A percentile compares a stretch with the other conserved stretches of the same genome.
Evolutionary conservation across 2,113 vertebrate genomes (phyloP).

Genomic region (Onychostruthus taczanowskii): DNA sequence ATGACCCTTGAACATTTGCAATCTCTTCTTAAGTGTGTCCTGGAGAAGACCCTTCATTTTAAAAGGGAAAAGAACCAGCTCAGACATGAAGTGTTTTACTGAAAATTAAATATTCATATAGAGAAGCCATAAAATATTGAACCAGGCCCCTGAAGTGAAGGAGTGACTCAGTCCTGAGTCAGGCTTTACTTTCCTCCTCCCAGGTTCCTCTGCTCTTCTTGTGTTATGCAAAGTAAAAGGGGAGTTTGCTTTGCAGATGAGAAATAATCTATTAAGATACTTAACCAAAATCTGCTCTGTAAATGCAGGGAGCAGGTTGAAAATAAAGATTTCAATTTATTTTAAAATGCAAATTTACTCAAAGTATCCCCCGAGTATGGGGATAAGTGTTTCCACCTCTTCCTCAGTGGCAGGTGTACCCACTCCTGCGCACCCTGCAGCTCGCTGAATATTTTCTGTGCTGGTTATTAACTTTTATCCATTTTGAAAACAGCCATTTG

Average conservation of each 20-base stretch:
- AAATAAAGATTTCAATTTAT: not conserved
- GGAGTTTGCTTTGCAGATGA: not conserved
- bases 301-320: not conserved
- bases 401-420: not conserved
- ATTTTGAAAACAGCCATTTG: not conserved
- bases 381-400: not conserved
- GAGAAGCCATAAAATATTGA: not conserved
- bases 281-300: not conserved
- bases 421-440: not conserved
- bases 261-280: not conserved
- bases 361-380: not conserved
- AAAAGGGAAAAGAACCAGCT: not conserved
- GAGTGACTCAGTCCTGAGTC: not conserved
- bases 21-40: not conserved
- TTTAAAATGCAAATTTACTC: not conserved
- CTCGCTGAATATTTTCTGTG: not conserved
- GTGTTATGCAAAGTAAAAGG: not conserved
- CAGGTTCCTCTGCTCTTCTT: not conserved
- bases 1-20: not conserved
- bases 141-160: not conserved
- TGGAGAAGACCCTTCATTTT: not conserved
- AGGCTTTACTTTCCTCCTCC: not conserved
- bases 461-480: not conserved
- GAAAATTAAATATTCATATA: not conserved
- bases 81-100: not conserved